Evolutionary conservation across 2,888 invertebrate species (phyloP).

Genomic region (Tineola bisselliella): DNA sequence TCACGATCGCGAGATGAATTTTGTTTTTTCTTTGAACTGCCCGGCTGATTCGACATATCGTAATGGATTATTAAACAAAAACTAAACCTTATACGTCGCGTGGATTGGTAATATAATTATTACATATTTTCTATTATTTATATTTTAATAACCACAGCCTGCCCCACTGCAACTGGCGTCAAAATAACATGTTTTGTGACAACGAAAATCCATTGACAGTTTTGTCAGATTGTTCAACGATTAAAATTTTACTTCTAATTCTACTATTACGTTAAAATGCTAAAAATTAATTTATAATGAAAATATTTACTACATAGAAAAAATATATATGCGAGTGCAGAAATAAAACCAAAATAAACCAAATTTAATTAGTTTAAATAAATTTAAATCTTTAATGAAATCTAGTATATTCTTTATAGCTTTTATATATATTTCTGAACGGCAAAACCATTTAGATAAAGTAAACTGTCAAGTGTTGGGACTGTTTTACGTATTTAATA

Average conservation of each 20-base stretch:
- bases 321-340: no score
- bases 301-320: no score
- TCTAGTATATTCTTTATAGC: no score
- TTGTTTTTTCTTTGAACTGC: constrained; percentile 39
- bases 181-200: background rate
- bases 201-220: background rate
- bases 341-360: no score
- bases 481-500: no score
- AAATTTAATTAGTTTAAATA: no score
- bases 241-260: background rate
- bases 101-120: background rate
- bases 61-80: background rate
- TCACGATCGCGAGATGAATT: constrained; percentile 50
- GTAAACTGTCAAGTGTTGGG: constrained; percentile 5
- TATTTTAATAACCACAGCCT: background rate
- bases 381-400: no score
- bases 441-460: background rate
- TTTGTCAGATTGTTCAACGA: background rate
- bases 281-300: no score
- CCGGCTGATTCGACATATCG: constrained; percentile 5
- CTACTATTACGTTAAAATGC: no score
- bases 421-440: background rate
- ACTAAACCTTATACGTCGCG: background rate
- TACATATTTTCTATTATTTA: background rate
- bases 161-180: background rate